Evolutionary conservation across 1,140 invertebrate species (phyloP).

Genomic region (Atta texana): DNA sequence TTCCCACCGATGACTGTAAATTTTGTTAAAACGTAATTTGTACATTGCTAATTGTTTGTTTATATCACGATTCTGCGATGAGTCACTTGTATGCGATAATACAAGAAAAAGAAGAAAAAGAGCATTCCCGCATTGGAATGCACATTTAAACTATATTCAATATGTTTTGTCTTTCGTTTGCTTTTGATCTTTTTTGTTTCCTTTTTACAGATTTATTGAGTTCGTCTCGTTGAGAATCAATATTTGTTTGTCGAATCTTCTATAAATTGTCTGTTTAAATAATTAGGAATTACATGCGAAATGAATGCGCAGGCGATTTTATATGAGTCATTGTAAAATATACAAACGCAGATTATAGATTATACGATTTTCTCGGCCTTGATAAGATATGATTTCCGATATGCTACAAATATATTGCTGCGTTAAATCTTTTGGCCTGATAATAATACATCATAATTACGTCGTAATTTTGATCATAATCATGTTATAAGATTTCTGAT

Average conservation of each 20-base stretch:
- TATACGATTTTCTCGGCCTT: constrained; percentile 29
- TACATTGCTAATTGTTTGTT: constrained; percentile 70
- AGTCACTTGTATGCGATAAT: constrained; percentile 25
- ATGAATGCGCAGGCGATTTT: constrained; percentile 27
- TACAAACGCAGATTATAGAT: constrained; percentile 41
- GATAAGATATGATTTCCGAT: constrained; percentile 28
- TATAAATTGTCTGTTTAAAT: constrained; percentile 44
- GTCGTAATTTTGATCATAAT: not conserved
- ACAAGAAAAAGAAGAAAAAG: constrained; percentile 1
- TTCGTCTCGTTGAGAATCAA: constrained; percentile 24
- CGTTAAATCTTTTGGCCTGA: constrained; percentile 36
- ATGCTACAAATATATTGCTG: constrained; percentile 14
- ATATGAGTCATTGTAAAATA: constrained; percentile 41
- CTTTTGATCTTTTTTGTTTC: constrained; percentile 24
- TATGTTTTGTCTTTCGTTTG: constrained; percentile 28
- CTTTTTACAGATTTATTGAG: constrained; percentile 24
- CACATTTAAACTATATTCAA: constrained; percentile 1
- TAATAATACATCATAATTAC: constrained; percentile 3
- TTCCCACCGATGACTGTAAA: constrained; percentile 78
- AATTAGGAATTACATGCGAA: constrained; percentile 21
- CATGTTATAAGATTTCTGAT: constrained; percentile 27
- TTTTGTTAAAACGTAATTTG: constrained; percentile 76
- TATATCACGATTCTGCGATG: constrained; percentile 30
- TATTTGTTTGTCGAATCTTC: constrained; percentile 54
- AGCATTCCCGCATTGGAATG: constrained; percentile 22